Evolutionary conservation across 2,113 vertebrate genomes (phyloP).

Genomic region (Caranx melampygus): DNA sequence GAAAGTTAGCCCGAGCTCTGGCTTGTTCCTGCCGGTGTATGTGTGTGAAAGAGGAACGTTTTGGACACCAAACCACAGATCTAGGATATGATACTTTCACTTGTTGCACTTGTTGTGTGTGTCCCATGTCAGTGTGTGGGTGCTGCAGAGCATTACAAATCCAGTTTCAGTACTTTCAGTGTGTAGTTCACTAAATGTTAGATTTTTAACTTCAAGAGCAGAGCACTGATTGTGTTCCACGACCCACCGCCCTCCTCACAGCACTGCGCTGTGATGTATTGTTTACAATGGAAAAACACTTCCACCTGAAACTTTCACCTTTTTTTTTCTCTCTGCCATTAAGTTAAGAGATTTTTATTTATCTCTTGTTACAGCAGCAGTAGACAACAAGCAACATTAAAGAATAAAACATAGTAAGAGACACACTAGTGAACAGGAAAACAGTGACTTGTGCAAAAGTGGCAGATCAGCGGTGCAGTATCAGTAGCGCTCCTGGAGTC

Average conservation of each 20-base stretch:
- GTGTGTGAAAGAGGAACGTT: slow-evolving; percentile 84
- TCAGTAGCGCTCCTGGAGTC: background rate
- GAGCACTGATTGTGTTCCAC: background rate
- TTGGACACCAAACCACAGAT: slow-evolving; percentile 76
- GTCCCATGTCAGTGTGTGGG: slow-evolving; percentile 48
- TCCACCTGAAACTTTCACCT: background rate
- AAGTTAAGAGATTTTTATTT: too few species aligned
- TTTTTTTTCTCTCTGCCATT: background rate
- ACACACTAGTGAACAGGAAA: too few species aligned
- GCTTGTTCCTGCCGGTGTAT: slow-evolving; percentile 20
- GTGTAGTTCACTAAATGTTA: slow-evolving; percentile 22
- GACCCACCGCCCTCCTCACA: background rate
- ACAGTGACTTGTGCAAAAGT: too few species aligned
- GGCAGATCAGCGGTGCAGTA: too few species aligned
- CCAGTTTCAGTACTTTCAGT: slow-evolving; percentile 61
- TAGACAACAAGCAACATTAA: too few species aligned
- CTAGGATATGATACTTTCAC: slow-evolving; percentile 85
- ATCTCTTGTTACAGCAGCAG: too few species aligned
- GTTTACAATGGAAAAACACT: background rate
- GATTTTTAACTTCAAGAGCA: slow-evolving; percentile 6
- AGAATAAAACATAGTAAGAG: too few species aligned
- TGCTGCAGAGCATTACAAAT: slow-evolving; percentile 46
- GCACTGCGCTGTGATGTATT: background rate
- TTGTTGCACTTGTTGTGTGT: slow-evolving; percentile 67
- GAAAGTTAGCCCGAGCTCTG: slow-evolving; percentile 20